Conservation (phyloP, 2,113 vertebrate species). For the Ceuthmochares aereus region DNA sequence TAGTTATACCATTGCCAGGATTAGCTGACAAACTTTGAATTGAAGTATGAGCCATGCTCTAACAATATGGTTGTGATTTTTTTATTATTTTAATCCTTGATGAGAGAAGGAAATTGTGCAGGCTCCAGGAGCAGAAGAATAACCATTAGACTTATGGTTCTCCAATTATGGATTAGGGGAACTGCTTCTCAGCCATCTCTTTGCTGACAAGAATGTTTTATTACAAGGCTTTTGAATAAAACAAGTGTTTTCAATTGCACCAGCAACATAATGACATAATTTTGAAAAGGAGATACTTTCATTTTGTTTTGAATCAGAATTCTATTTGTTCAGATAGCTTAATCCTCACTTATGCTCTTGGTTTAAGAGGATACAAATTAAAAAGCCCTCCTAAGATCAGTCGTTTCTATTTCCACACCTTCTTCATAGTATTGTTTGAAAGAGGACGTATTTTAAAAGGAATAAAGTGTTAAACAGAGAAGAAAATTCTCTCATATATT, state of each 20-base stretch:
- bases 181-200: conserved; percentile 51
- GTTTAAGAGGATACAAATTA: conserved; percentile 29
- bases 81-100: conserved; percentile 67
- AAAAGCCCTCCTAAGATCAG: not conserved
- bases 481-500: not conserved
- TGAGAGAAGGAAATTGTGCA: conserved; percentile 71
- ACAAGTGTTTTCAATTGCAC: conserved; percentile 62
- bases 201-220: conserved; percentile 66
- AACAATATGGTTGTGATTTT: conserved; percentile 62
- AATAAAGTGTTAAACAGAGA: not conserved
- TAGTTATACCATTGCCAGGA: not conserved
- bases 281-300: conserved; percentile 55
- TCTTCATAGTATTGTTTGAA: not conserved
- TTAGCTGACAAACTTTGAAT: conserved; percentile 59
- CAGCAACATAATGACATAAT: conserved; percentile 61
- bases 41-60: conserved; percentile 61
- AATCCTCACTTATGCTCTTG: conserved; percentile 64
- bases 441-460: not conserved
- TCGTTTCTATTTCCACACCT: not conserved
- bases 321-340: conserved; percentile 61
- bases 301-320: conserved; percentile 47
- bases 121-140: conserved; percentile 66
- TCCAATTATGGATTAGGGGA: conserved; percentile 70
- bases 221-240: conserved; percentile 71
- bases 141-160: conserved; percentile 71